These are phyloP conservation scores for Pseudanteris insignis DNA, from an alignment of 2,888 invertebrate species.

Conservation along the genomic window DNA sequence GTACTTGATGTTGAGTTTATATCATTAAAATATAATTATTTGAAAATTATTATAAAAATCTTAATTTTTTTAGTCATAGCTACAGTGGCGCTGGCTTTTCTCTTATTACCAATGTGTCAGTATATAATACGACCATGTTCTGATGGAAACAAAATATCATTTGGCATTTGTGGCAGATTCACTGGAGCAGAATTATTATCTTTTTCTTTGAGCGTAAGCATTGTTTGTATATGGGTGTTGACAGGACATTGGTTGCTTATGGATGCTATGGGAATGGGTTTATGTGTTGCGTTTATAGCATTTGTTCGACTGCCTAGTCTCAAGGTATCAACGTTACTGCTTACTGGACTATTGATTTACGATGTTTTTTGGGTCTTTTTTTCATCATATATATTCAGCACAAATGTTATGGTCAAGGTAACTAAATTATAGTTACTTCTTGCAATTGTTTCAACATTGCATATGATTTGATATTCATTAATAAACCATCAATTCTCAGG, in stretches of 20 bases:
- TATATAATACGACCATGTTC: slow-evolving; percentile 88
- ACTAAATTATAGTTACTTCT: slow-evolving; percentile 65
- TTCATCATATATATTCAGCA: slow-evolving; percentile 97
- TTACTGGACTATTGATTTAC: slow-evolving; percentile 92
- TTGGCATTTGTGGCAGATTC: slow-evolving; percentile 92
- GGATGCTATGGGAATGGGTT: slow-evolving; percentile 99
- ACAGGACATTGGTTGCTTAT: slow-evolving; percentile 98
- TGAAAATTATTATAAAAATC: slow-evolving; percentile 4
- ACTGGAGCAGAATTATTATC: slow-evolving; percentile 94
- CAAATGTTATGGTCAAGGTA: slow-evolving; percentile 98
- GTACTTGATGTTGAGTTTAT: too few species aligned
- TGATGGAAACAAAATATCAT: slow-evolving; percentile 85
- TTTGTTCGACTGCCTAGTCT: slow-evolving; percentile 94
- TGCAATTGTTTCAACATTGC: too few species aligned
- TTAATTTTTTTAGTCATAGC: slow-evolving; percentile 86
- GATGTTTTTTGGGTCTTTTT: slow-evolving; percentile 99
- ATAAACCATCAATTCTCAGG: slow-evolving; percentile 63
- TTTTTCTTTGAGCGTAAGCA: slow-evolving; percentile 88
- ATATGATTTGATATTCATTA: not conserved
- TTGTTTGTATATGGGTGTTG: slow-evolving; percentile 96
- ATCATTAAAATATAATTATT: too few species aligned
- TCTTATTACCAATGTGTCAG: slow-evolving; percentile 96
- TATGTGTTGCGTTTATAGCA: slow-evolving; percentile 97
- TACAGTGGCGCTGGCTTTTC: slow-evolving; percentile 94
- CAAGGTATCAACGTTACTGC: slow-evolving; percentile 92